A percentile compares a stretch with the other conserved stretches of the same genome.
These are phyloP conservation scores for Tipula helvola DNA, from an alignment of 2,888 invertebrate genomes.

Conservation along the genomic window DNA sequence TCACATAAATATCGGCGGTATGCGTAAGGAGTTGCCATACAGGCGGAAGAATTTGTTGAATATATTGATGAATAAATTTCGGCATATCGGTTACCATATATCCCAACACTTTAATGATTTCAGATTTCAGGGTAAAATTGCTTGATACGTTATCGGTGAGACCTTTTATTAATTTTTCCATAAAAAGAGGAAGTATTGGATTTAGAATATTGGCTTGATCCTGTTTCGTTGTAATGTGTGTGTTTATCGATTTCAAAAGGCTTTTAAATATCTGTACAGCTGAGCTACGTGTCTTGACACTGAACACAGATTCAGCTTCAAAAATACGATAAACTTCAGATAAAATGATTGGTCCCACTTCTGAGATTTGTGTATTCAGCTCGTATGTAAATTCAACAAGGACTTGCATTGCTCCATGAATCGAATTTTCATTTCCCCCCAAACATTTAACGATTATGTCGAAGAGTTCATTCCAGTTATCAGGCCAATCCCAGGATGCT, in stretches of 20 bases:
- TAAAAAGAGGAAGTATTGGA: conserved; percentile 54
- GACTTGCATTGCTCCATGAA: conserved; percentile 61
- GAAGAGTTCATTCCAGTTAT: conserved; percentile 55
- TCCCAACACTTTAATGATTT: conserved; percentile 50
- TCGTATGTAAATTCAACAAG: conserved; percentile 55
- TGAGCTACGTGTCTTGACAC: conserved; percentile 47
- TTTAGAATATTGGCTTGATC: conserved; percentile 46
- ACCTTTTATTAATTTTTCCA: conserved; percentile 46
- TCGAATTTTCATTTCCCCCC: conserved; percentile 45
- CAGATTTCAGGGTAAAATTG: conserved; percentile 50
- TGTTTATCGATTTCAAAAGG: conserved; percentile 36
- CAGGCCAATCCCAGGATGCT: conserved; percentile 61
- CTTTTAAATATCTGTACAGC: conserved; percentile 55
- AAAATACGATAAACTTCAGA: conserved; percentile 59
- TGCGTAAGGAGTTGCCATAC: conserved; percentile 57
- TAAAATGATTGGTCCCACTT: conserved; percentile 53
- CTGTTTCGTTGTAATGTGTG: conserved; percentile 36
- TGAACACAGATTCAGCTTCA: conserved; percentile 40
- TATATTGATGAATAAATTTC: conserved; percentile 44
- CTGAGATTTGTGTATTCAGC: conserved; percentile 49
- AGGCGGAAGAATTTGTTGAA: conserved; percentile 48
- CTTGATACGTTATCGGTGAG: conserved; percentile 41
- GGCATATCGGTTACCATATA: conserved; percentile 47
- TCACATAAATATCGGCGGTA: conserved; percentile 51
- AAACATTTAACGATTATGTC: conserved; percentile 51